These are phyloP conservation scores for Acomys russatus DNA, from an alignment of 2,797 vertebrate species.

Conservation along the genomic window DNA sequence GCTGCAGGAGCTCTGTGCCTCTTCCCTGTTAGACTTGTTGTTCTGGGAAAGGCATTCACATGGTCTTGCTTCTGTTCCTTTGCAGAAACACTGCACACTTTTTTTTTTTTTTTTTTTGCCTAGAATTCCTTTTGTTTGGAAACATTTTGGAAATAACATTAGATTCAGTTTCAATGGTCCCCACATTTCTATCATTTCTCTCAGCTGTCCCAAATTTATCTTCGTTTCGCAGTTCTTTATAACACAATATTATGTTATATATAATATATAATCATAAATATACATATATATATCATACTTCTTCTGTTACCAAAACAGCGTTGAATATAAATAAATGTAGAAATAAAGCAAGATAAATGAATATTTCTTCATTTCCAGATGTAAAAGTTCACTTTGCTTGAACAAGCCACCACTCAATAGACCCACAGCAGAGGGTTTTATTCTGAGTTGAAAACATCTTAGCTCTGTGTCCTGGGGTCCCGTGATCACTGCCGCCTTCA, in stretches of 20 bases:
- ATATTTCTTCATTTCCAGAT: background rate
- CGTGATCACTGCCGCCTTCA: rapidly evolving
- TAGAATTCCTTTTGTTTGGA: constrained; percentile 18
- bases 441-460: background rate
- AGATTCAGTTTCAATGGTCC: background rate
- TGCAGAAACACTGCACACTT: background rate
- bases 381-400: background rate
- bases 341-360: background rate
- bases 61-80: background rate
- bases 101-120: background rate
- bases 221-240: background rate
- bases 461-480: background rate
- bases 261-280: background rate
- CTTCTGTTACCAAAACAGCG: background rate
- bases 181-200: background rate
- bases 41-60: background rate
- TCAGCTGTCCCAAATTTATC: background rate
- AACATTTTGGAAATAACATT: background rate
- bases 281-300: background rate
- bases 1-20: rapidly evolving
- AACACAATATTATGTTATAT: background rate
- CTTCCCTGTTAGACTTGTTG: background rate
- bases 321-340: background rate
- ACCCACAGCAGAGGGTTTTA: background rate
- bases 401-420: rapidly evolving